Base-by-base conservation (phyloP, 2,888 invertebrate species). In the Pherbina coryleti region DNA sequence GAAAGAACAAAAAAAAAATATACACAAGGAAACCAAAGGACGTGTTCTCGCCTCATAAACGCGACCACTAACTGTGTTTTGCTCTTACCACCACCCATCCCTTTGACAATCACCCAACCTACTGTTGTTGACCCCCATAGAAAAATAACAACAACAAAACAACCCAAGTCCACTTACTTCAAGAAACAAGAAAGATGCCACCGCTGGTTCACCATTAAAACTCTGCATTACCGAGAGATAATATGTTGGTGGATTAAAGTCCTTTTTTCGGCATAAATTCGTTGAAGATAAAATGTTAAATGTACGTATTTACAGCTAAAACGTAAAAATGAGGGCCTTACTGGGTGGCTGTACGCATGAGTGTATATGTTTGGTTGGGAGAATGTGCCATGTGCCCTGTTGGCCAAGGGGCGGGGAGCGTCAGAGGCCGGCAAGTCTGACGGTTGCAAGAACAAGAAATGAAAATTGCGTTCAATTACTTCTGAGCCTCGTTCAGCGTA, bases 381-480 rank as follows among this genome's bases (percentile, higher is more conserved):
- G 25, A 28, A 25, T 28, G 70, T 51, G 57, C 44, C 25, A 34
- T 11, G 69, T 49, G 60, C 19, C n/a, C 31, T 19, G 17, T 9
- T n/a, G 53, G 25, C 19, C 44, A n/a, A 60, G 60, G 9, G 60
- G 9, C 25, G 44, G 31, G 31, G 31, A 31, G 31, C 5, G 31
- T 5, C 3, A 44, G 2, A 44, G 44, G 25, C 69, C 25, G 3
- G 49, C 17, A 69, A 51, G 51, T 28, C 19, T 25, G 49, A 69
- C 22, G 28, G n/a, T 1, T 14, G 3, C 44, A 44, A 44, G 44
- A 60, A 60, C 19, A 37, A 72, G 37, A 72, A 75, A 22, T 75
- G 66, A 37, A 75, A 55, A 75, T 66, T 67, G 75, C 75, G 75
- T 75, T 75, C 75, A 75, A 67, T 75, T 75, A 55, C 75, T 67